Evolutionary conservation across 2,113 vertebrate genomes (phyloP), one percentile per base, ranked within the genome.

Genomic region (Corynorhinus townsendii): DNA sequence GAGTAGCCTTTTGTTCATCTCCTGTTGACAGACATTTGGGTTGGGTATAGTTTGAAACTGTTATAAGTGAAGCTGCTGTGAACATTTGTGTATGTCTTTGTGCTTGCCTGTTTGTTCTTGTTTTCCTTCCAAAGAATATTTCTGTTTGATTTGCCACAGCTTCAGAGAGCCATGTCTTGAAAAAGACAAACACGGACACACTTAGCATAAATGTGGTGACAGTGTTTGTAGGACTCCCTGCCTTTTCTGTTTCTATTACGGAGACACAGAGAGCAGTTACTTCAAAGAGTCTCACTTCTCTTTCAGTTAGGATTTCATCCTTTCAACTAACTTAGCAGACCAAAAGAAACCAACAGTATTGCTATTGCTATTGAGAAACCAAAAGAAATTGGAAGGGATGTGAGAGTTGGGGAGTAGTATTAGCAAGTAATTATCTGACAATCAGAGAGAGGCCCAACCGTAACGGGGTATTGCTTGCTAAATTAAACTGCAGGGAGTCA

Each of bases 361-460:
- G 54, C 56, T 45, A 72, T 49, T 62, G 95, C 80, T 87, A 80
- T 7, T 19, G 86, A 96, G 76, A 80, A 95, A 90, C 91, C 5
- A 80, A 96, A 95, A 64, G 52, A 93, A 94, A 80, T 80, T 93
- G 71, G 80, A 90, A 90, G 49, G 83, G 35, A 35, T 49, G 17
- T 69, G 80, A 95, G 45, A 88, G 45, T 47, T 83, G 91, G 88
- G 33, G 94, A 73, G 38, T 66, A 73, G 47, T 71, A 49, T 40
- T 91, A 89, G 59, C 43, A 86, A 95, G 75, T 77, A 91, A 96
- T 96, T 93, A 91, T 90, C 62, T 95, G 80, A 90, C 30, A 76
- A 15, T 95, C 86, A 93, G 73, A 80, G n/a, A 68, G 9, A 86
- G 76, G 68, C 20, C 47, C 33, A 83, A 30, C 45, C 45, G 86